These are phyloP conservation scores for Ischnus inquisitorius DNA, from an alignment of 2,888 invertebrate genomes.

Conservation along the genomic window DNA sequence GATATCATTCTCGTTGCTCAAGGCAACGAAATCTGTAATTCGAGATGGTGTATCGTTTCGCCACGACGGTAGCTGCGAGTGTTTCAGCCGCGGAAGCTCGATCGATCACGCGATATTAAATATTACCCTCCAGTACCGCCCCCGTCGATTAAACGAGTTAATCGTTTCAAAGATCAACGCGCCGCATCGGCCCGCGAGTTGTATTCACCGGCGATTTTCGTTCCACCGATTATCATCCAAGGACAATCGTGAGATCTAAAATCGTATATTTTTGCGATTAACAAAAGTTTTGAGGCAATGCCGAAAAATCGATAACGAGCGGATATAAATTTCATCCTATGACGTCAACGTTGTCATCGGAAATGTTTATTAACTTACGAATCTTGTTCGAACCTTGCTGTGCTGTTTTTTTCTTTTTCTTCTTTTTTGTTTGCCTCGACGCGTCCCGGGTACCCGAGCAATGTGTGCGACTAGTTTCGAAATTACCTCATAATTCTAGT, in stretches of 20 bases:
- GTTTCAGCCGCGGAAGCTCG: constrained; percentile 14
- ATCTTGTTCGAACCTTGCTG: not conserved
- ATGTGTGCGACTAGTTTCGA: constrained; percentile 14
- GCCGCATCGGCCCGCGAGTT: not conserved
- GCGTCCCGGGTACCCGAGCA: constrained; percentile 2
- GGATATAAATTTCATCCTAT: constrained; percentile 48
- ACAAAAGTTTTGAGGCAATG: not conserved
- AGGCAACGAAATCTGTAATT: constrained; percentile 50
- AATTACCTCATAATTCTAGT: constrained; percentile 25
- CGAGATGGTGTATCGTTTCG: constrained; percentile 22
- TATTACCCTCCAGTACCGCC: constrained; percentile 6
- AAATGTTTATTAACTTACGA: constrained; percentile 34
- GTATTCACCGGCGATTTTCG: not conserved
- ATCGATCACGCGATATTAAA: constrained; percentile 27
- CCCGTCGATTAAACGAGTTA: constrained; percentile 21
- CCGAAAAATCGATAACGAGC: constrained; percentile 19
- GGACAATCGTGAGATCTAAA: not conserved
- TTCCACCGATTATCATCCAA: not conserved
- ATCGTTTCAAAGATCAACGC: constrained; percentile 5
- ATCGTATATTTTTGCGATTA: not conserved
- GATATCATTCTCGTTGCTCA: constrained; percentile 24
- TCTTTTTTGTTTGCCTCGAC: constrained; percentile 16
- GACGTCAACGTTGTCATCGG: constrained; percentile 51
- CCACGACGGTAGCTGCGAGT: constrained; percentile 5
- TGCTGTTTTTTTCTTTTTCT: not conserved